phyloP scores from a whole-genome alignment of 92 coral and sea anemone species.

The Palythoa grandis region DNA sequence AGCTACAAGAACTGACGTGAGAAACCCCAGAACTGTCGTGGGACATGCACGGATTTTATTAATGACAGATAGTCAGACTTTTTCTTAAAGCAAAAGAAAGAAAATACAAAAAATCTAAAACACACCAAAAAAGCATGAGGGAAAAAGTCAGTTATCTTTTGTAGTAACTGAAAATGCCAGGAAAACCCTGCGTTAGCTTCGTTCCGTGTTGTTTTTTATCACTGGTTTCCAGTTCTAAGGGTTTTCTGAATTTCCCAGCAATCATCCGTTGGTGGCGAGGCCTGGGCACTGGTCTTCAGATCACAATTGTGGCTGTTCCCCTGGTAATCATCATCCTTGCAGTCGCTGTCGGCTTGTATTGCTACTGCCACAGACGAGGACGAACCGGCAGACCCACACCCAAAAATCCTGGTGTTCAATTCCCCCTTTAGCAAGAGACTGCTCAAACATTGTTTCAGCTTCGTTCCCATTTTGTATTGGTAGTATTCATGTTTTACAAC shows the following conservation, averaged over 20 bases:
- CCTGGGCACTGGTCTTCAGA: constrained; percentile 34
- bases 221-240: not conserved
- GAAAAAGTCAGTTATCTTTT: too few species aligned
- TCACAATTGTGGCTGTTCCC: constrained; percentile 22
- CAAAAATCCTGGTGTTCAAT: not conserved
- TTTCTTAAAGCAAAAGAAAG: too few species aligned
- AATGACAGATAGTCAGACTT: too few species aligned
- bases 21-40: too few species aligned
- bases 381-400: not conserved
- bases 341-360: not conserved
- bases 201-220: not conserved
- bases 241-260: not conserved
- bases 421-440: constrained; percentile 15
- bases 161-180: too few species aligned
- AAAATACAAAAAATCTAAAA: too few species aligned
- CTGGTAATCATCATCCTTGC: constrained; percentile 1
- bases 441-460: too few species aligned
- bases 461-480: too few species aligned
- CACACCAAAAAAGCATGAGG: too few species aligned
- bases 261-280: constrained; percentile 37
- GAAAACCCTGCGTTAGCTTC: not conserved
- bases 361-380: constrained; percentile 14
- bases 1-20: too few species aligned
- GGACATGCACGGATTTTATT: too few species aligned
- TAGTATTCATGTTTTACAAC: too few species aligned